Percentiles rank a stretch among this genome's conserved stretches.
phyloP scores from a whole-genome alignment of 2,113 vertebrate species.

The Etheostoma cragini region DNA sequence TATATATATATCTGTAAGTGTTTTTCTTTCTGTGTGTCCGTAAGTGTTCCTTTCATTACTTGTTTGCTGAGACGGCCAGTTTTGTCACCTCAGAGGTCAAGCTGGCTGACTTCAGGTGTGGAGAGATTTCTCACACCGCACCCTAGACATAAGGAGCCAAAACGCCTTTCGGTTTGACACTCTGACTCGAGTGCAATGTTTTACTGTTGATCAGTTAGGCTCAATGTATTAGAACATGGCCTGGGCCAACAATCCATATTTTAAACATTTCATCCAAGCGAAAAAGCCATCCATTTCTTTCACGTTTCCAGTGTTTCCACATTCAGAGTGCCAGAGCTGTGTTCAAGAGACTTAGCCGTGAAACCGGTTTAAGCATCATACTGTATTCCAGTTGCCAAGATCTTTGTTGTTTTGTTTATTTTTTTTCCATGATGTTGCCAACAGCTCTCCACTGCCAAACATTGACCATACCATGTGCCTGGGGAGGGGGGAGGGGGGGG shows the following conservation, averaged over 20 bases:
- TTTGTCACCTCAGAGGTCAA: constrained; percentile 44
- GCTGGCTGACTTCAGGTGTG: constrained; percentile 4
- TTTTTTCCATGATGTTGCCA: constrained; percentile 77
- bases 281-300: constrained; percentile 23
- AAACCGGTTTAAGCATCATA: constrained; percentile 45
- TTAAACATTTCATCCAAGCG: not conserved
- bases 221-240: constrained; percentile 12
- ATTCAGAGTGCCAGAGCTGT: constrained; percentile 66
- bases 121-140: not conserved
- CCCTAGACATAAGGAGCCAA: constrained; percentile 29
- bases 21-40: constrained; percentile 59
- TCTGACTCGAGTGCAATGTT: not conserved
- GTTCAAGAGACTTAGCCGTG: constrained; percentile 37
- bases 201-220: constrained; percentile 40
- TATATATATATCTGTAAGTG: constrained; percentile 78
- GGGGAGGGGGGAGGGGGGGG: constrained; percentile 30
- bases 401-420: constrained; percentile 42
- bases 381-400: constrained; percentile 73
- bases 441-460: constrained; percentile 85
- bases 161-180: constrained; percentile 2
- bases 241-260: constrained; percentile 29
- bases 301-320: constrained; percentile 46
- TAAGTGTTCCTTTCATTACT: constrained; percentile 71
- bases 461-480: constrained; percentile 82
- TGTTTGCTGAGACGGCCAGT: constrained; percentile 45